Percentiles rank a stretch among this genome's conserved stretches.
phyloP scores from a whole-genome alignment of 2,113 vertebrate genomes.

The Microtus pennsylvanicus region DNA sequence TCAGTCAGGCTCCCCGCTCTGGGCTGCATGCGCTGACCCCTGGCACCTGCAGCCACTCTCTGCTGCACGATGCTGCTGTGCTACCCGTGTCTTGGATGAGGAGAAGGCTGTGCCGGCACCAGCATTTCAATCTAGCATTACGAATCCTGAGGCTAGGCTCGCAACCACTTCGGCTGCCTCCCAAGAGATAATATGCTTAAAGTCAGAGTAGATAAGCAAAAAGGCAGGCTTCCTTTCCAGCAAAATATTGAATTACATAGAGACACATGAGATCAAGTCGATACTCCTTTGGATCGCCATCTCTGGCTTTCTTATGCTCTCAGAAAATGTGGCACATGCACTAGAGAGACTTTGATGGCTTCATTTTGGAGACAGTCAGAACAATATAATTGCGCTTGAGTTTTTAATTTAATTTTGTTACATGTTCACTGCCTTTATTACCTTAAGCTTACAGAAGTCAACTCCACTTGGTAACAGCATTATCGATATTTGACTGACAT shows the following conservation, averaged over 20 bases:
- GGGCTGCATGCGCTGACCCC: not conserved
- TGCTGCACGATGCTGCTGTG: not conserved
- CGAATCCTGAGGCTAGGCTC: not conserved
- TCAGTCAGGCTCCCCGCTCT: not conserved
- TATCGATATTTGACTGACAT: not conserved
- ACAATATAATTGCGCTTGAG: not conserved
- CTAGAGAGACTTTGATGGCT: not conserved
- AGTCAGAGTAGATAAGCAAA: not conserved
- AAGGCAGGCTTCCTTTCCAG: constrained; percentile 23
- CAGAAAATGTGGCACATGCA: not conserved
- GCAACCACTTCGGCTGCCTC: not conserved
- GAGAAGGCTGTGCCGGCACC: not conserved
- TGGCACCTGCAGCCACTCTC: not conserved
- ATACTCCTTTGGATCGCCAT: constrained; percentile 6
- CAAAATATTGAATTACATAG: constrained; percentile 11
- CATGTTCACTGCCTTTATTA: constrained; percentile 19
- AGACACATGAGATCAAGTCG: not conserved
- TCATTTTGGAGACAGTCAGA: constrained; percentile 41
- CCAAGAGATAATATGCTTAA: not conserved
- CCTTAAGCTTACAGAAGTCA: not conserved
- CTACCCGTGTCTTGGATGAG: not conserved
- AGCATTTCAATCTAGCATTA: not conserved
- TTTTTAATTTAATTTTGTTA: constrained; percentile 62
- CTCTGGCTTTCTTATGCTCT: not conserved
- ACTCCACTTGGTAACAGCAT: not conserved